Conservation (phyloP, 2,797 vertebrate species). For the Rhadinocentrus ornatus region DNA sequence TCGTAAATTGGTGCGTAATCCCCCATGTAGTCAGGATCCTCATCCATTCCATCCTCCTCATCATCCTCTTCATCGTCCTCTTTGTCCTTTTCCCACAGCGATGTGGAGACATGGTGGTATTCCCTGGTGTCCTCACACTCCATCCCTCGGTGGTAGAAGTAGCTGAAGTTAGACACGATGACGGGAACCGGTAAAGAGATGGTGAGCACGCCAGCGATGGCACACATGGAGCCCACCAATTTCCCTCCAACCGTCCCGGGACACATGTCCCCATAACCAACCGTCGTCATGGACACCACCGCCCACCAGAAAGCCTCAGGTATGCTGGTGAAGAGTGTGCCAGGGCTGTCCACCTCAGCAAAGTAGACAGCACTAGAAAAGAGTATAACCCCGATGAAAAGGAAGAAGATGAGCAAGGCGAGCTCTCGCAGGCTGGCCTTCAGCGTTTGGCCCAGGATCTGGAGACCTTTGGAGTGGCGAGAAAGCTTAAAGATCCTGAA, state of each 20-base stretch:
- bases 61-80: slow-evolving; percentile 45
- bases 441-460: slow-evolving; percentile 93
- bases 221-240: slow-evolving; percentile 94
- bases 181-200: slow-evolving; percentile 94
- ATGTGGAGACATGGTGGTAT: slow-evolving; percentile 84
- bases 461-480: slow-evolving; percentile 92
- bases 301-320: slow-evolving; percentile 97
- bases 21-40: slow-evolving; percentile 56
- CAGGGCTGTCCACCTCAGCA: slow-evolving; percentile 88
- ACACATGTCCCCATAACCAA: slow-evolving; percentile 95
- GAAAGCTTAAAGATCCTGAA: slow-evolving; percentile 95
- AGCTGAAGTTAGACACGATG: slow-evolving; percentile 96
- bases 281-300: slow-evolving; percentile 94
- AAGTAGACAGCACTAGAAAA: slow-evolving; percentile 95
- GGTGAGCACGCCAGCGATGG: slow-evolving; percentile 93
- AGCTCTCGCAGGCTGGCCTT: slow-evolving; percentile 92
- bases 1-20: slow-evolving; percentile 74
- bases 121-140: slow-evolving; percentile 85
- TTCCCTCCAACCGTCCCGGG: slow-evolving; percentile 91
- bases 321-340: slow-evolving; percentile 91
- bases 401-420: slow-evolving; percentile 94
- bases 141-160: slow-evolving; percentile 92
- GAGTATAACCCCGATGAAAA: slow-evolving; percentile 94
- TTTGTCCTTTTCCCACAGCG: slow-evolving; percentile 81
- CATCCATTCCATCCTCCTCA: slow-evolving; percentile 45